These are phyloP conservation scores for Sciaenops ocellatus DNA, from an alignment of 2,797 vertebrate species.

Conservation along the genomic window DNA sequence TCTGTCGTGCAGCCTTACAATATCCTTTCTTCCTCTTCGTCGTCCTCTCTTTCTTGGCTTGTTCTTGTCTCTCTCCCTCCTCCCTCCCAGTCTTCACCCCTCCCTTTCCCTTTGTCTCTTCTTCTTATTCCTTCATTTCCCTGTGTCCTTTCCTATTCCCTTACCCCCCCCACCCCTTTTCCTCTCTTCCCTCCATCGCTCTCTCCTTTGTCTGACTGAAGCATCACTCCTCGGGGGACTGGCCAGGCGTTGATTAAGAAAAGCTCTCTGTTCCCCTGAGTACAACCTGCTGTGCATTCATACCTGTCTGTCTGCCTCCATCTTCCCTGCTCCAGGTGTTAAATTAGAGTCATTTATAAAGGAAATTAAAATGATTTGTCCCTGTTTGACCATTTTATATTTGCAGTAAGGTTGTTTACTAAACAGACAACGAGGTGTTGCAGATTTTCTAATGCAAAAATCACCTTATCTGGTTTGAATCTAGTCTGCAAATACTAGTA, in stretches of 20 bases:
- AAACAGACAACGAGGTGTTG: background rate
- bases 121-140: background rate
- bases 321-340: slow-evolving; percentile 41
- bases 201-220: slow-evolving; percentile 56
- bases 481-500: background rate
- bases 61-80: too few species aligned
- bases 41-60: too few species aligned
- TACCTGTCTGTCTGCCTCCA: slow-evolving; percentile 49
- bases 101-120: background rate
- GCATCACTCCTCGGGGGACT: slow-evolving; percentile 48
- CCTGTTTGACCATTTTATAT: slow-evolving; percentile 6
- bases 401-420: background rate
- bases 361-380: slow-evolving; percentile 24
- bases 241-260: slow-evolving; percentile 70
- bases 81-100: background rate
- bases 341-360: slow-evolving; percentile 52
- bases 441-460: background rate
- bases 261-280: slow-evolving; percentile 49
- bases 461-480: slow-evolving; percentile 1
- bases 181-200: slow-evolving; percentile 2
- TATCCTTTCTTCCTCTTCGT: too few species aligned
- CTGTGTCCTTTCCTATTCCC: background rate
- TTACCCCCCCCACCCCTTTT: background rate
- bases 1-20: too few species aligned
- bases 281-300: slow-evolving; percentile 55